Conservation (phyloP, 2,888 invertebrate species). For the Disparrhopalites patrizii region DNA sequence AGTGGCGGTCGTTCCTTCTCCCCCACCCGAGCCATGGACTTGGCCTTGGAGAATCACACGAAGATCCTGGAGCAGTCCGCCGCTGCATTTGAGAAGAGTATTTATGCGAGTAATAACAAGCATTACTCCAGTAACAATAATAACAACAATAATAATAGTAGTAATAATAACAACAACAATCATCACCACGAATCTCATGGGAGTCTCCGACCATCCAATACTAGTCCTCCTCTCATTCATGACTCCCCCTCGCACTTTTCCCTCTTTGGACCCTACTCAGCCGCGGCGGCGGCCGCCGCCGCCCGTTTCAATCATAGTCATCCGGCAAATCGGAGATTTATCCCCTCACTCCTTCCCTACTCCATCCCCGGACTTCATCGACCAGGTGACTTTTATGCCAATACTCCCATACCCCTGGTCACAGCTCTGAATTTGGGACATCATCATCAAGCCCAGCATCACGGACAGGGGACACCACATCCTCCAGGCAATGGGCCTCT, state of each 20-base stretch:
- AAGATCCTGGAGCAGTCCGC: conserved; percentile 41
- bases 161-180: conserved; percentile 25
- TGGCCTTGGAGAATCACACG: conserved; percentile 44
- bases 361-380: conserved; percentile 40
- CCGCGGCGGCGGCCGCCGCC: conserved; percentile 44
- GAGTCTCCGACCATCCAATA: not conserved
- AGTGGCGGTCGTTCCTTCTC: conserved; percentile 25
- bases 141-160: conserved; percentile 26
- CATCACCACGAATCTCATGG: conserved; percentile 3
- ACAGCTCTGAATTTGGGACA: conserved; percentile 38
- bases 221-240: conserved; percentile 30
- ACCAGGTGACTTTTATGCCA: conserved; percentile 41
- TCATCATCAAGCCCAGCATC: conserved; percentile 36
- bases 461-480: conserved; percentile 16
- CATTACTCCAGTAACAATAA: conserved; percentile 25
- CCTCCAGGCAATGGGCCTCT: not conserved
- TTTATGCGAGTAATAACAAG: not conserved
- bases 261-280: conserved; percentile 46
- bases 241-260: conserved; percentile 45
- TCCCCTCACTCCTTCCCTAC: conserved; percentile 46
- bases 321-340: conserved; percentile 35
- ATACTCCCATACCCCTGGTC: conserved; percentile 36
- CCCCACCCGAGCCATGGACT: conserved; percentile 35
- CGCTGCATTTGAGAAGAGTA: conserved; percentile 32
- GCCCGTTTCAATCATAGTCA: conserved; percentile 42